A percentile compares a stretch with the other conserved stretches of the same genome.
phyloP scores from a whole-genome alignment of 2,113 vertebrate genomes.

The Bos taurus region ARS-UCD2.0 NC_037328.1:89280001-89280500 shows the following conservation, averaged over 20 bases:
- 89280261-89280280: rapidly evolving
- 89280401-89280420: not conserved
- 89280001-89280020: not conserved
- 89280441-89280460: no score
- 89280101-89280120: not conserved
- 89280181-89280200: not conserved
- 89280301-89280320: not conserved
- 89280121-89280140: not conserved
- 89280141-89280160: not conserved
- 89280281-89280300: not conserved
- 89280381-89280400: not conserved
- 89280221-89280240: not conserved
- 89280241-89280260: not conserved
- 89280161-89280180: not conserved
- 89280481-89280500: no score
- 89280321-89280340: not conserved
- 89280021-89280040: not conserved
- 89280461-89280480: no score
- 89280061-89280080: not conserved
- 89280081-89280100: not conserved
- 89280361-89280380: not conserved
- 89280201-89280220: not conserved
- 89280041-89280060: not conserved
- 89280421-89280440: not conserved
- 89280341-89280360: not conserved